Base-by-base conservation (phyloP, 2,888 invertebrate species). In the Diarsia brunnea region DNA sequence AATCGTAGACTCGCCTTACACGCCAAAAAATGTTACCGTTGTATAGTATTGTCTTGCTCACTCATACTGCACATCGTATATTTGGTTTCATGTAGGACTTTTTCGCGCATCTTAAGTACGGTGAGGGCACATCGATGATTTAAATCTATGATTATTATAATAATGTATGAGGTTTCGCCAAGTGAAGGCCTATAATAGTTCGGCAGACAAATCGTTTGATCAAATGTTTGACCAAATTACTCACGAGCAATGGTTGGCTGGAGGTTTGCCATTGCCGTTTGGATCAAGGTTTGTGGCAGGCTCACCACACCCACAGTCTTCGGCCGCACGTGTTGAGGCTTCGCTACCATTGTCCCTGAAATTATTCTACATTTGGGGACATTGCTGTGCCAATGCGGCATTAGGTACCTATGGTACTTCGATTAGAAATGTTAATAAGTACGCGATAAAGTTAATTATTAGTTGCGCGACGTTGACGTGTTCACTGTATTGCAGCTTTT, bases 271-370 rank as follows among this genome's bases (percentile, higher is more conserved):
- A 92, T 95, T 95, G 91, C 92, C 90, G 83, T 92, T 93, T 85
- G 91, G 88, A 75, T 89, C 90, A 71, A 47, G 86, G 85, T 72
- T 78, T 63, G 82, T 84, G 76, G 58, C 87, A 65, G 92, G 84
- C 21, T 90, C 93, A 16, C 92, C 94, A 88, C 95, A 95, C 55
- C 88, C 93, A 85, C 90, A 94, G 81, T 96, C 96, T 84, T 95
- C 97, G 19, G 95, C 96, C 60, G 95, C 90, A 31, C 95, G 93
- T 61, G 97, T 97, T 24, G 96, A 96, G 58, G 96, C 96, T 86
- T 96, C 96, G 91, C 96, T 97, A 91, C 95, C 96, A 93, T 96
- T 96, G 93, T 97, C 97, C 89, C 97, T 97, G 95, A 87, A 96
- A 95, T 89, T 85, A 90, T 80, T 87, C 84, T 89, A 80, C 78